These are phyloP conservation scores for Ophraella communa DNA, from an alignment of 2,888 invertebrate species.

Conservation along the genomic window DNA sequence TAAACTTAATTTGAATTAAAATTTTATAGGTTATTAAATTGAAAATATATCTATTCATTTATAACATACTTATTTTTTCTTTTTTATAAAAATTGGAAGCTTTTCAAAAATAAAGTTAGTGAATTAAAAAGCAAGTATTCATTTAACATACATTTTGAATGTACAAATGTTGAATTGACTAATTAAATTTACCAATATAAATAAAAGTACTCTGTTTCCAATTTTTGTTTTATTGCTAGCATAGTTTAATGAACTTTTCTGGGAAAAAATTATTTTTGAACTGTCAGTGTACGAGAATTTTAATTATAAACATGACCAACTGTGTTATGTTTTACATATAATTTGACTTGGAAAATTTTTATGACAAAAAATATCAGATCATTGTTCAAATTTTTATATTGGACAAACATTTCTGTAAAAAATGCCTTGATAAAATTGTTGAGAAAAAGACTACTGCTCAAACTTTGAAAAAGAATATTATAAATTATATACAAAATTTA, in stretches of 20 bases:
- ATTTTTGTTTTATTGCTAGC: too few relatives aligned
- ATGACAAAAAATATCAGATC: not conserved
- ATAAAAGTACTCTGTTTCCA: too few relatives aligned
- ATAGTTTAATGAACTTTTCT: not conserved
- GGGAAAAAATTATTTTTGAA: not conserved
- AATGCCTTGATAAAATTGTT: not conserved
- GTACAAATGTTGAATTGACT: too few relatives aligned
- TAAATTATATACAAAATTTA: too few relatives aligned
- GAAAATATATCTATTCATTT: not conserved
- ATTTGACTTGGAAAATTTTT: not conserved
- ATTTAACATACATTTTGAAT: not conserved
- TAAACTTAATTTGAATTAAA: too few relatives aligned
- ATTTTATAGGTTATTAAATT: too few relatives aligned
- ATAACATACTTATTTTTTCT: not conserved
- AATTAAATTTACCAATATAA: too few relatives aligned
- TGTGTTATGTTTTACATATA: not conserved
- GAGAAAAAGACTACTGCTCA: too few relatives aligned
- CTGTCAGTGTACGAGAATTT: not conserved
- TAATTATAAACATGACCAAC: not conserved
- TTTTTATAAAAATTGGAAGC: conserved; percentile 8
- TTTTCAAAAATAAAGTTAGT: conserved; percentile 2
- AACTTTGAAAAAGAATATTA: not conserved
- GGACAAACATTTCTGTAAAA: not conserved
- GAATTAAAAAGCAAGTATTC: not conserved
- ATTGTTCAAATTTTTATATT: not conserved